Evolutionary conservation across 2,113 vertebrate species (phyloP), one percentile per base, ranked within the genome.

Genomic region (Fulica atra): DNA sequence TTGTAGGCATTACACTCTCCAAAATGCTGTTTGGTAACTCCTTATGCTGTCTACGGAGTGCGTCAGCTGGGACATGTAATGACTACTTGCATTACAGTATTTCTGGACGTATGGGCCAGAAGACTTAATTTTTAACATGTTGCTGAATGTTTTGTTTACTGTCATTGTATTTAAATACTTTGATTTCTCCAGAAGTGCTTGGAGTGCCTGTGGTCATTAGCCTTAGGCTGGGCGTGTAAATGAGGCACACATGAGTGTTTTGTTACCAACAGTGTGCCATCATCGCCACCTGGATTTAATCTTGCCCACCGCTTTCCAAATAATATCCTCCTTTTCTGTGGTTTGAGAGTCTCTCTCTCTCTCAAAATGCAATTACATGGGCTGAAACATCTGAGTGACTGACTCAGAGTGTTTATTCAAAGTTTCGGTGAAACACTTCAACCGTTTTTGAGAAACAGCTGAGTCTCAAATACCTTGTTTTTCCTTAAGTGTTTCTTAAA

Each of bases 361-460:
- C 48, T 86, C 61, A 84, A 81, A 95, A 59, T 76, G 44, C 40
- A 95, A 35, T 94, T 92, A 59, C 91, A 63, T 88, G 72, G 51
- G 60, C 72, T 88, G 76, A 92, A 92, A 81, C 64, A 42, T 80
- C 31, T 63, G 44, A 92, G 70, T 82, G 72, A 79, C 63, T 95
- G 88, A 92, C 79, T 92, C 68, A 71, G 51, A 81, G 33, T 81
- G 64, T 95, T 95, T 85, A 74, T 89, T 89, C 95, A 68, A 90
- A 86, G 72, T 90, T 94, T 90, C 15, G 3, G 50, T 66, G 51
- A 68, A 90, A 93, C 36, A 31, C 60, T 86, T 83, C 31, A 88
- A 17, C 57, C 28, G 1, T 83, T 86, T 92, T 81, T 93, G 72
- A 88, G 71, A 86, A 93, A 54, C 21, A 56, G 15, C 56, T 61